These are phyloP conservation scores for Aspidoscelis tigris DNA, from an alignment of 2,113 vertebrate species.

Conservation along the genomic window DNA sequence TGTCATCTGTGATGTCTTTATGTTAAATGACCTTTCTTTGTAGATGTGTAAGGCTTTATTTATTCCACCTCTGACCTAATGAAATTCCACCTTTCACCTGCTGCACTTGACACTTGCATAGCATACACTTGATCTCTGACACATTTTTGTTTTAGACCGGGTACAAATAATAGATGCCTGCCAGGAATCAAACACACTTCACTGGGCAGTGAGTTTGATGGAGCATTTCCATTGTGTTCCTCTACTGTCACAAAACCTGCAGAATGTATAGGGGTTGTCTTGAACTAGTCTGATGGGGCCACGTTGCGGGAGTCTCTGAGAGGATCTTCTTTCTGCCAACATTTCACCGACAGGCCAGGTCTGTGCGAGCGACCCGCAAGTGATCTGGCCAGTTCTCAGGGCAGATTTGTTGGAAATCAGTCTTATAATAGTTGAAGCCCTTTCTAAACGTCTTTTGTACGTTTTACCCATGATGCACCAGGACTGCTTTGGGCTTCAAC, in stretches of 20 bases:
- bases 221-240: constrained; percentile 46
- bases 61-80: constrained; percentile 80
- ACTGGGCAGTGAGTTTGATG: constrained; percentile 47
- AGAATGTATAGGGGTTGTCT: constrained; percentile 7
- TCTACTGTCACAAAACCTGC: constrained; percentile 38
- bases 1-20: constrained; percentile 83
- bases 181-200: constrained; percentile 46
- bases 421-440: no score
- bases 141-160: constrained; percentile 72
- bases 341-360: not conserved
- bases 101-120: constrained; percentile 74
- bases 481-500: no score
- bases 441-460: no score
- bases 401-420: not conserved
- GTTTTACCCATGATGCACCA: no score
- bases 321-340: constrained; percentile 8
- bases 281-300: not conserved
- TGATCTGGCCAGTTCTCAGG: not conserved
- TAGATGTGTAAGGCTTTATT: constrained; percentile 80
- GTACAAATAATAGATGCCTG: constrained; percentile 63
- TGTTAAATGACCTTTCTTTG: constrained; percentile 74
- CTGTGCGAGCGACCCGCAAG: not conserved
- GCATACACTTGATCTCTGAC: constrained; percentile 80
- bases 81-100: constrained; percentile 83
- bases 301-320: not conserved